Percentiles rank a stretch among this genome's conserved stretches.
These are phyloP conservation scores for Batillaria attramentaria DNA, from an alignment of 1,140 invertebrate genomes.

Conservation along the genomic window DNA sequence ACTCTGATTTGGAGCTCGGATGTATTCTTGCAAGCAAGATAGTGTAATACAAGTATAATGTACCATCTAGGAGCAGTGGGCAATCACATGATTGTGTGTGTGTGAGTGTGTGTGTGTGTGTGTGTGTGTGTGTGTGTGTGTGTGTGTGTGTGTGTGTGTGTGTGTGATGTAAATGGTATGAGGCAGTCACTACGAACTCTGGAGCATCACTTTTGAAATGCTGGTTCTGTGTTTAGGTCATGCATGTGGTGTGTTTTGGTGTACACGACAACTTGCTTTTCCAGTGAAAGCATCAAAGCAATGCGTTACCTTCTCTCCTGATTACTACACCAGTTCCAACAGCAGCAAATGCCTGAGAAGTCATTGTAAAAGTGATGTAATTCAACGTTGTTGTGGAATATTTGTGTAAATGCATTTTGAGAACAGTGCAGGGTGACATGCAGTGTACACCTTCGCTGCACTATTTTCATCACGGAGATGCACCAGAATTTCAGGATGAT, in stretches of 20 bases:
- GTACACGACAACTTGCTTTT: not conserved
- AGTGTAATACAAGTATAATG: not conserved
- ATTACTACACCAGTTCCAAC: no score
- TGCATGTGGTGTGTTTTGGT: not conserved
- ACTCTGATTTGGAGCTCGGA: not conserved
- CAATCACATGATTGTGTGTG: not conserved
- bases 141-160: slow-evolving; percentile 8
- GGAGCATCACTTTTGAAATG: not conserved
- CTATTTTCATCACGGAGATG: no score
- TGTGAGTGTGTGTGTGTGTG: slow-evolving; percentile 25
- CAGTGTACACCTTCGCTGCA: no score
- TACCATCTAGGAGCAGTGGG: not conserved
- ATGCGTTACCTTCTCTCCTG: no score
- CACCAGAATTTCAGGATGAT: no score
- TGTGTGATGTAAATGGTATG: not conserved
- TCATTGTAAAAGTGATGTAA: no score
- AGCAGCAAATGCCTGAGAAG: no score
- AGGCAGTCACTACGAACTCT: not conserved
- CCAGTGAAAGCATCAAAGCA: no score
- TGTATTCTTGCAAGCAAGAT: not conserved
- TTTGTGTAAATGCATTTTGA: no score
- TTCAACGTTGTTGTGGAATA: no score
- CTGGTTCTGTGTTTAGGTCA: not conserved
- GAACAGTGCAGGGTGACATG: no score
- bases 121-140: slow-evolving; percentile 20